Evolutionary conservation across 1,140 invertebrate species (phyloP).

Genomic region (Neotoxoptera formosana): DNA sequence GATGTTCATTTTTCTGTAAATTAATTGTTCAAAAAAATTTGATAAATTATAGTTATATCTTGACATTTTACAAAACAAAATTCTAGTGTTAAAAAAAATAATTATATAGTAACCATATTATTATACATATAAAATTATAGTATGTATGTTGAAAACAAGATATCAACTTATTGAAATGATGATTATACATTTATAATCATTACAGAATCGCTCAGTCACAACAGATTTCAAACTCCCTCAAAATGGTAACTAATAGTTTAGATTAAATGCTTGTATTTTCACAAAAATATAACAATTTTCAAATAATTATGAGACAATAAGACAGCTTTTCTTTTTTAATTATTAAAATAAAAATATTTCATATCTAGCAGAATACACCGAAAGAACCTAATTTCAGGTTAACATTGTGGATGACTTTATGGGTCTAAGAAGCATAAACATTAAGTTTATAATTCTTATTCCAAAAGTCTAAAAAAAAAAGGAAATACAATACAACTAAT

Average conservation of each 20-base stretch:
- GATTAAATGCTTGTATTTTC: background rate
- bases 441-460: background rate
- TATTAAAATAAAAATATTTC: background rate
- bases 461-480: background rate
- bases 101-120: background rate
- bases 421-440: background rate
- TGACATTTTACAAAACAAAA: background rate
- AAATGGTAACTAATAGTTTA: background rate
- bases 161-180: background rate
- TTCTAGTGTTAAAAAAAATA: background rate
- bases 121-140: too few relatives aligned
- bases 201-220: background rate
- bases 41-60: background rate
- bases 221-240: background rate
- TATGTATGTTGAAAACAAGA: background rate
- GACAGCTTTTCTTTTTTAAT: background rate
- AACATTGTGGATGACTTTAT: too few relatives aligned
- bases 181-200: background rate
- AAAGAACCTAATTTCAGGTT: background rate
- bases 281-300: conserved; percentile 15
- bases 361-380: background rate
- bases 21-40: background rate
- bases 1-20: background rate
- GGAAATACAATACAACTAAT: conserved; percentile 3
- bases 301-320: background rate